These are phyloP conservation scores for Aythya fuligula DNA, from an alignment of 2,797 vertebrate species.

Conservation along the genomic window DNA sequence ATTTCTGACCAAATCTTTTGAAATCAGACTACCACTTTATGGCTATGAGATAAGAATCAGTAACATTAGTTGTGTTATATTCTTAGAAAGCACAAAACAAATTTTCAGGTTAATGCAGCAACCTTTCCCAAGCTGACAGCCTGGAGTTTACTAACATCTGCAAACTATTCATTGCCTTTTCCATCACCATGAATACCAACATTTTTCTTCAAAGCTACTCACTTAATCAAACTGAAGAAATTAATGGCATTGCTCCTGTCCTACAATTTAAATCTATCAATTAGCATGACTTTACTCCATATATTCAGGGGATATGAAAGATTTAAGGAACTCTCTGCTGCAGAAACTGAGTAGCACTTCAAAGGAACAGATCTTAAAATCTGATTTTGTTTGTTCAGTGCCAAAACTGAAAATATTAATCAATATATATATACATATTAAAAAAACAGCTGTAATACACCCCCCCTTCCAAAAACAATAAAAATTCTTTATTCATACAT, in stretches of 20 bases:
- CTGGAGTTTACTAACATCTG: not conserved
- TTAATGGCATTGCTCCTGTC: not conserved
- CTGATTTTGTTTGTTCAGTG: too few species aligned
- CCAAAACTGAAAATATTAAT: not conserved
- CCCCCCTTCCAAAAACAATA: not conserved
- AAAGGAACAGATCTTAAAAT: not conserved
- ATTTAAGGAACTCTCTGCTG: not conserved
- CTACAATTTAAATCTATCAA: not conserved
- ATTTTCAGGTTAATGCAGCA: not conserved
- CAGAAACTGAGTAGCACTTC: not conserved
- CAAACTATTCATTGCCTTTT: not conserved
- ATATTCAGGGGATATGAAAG: not conserved
- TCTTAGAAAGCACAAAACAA: not conserved
- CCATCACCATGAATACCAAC: accelerated
- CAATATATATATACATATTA: not conserved
- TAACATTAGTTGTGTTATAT: not conserved
- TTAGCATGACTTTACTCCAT: not conserved
- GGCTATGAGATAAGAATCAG: not conserved
- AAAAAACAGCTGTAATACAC: not conserved
- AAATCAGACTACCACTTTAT: not conserved
- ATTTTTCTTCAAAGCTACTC: not conserved
- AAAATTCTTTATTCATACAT: not conserved
- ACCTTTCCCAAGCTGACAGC: not conserved
- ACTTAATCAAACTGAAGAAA: not conserved
- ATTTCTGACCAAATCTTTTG: not conserved